Percentiles rank a stretch among this genome's conserved stretches.
Evolutionary conservation across 2,113 vertebrate species (phyloP).

Genomic region (Brachypodius melanocephalos): DNA sequence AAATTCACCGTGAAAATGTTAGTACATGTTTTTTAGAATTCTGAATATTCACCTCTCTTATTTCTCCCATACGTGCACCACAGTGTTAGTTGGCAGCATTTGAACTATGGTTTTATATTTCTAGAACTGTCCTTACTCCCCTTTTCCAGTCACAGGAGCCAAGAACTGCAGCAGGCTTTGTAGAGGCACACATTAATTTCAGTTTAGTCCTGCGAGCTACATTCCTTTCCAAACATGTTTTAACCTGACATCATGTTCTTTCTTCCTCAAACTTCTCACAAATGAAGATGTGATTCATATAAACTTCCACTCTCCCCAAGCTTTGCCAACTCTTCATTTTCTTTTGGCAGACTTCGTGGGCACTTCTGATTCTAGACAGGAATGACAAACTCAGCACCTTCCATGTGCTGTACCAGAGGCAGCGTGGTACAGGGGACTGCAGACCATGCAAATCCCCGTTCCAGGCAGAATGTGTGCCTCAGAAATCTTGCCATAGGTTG

Average conservation of each 20-base stretch:
- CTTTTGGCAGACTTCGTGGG: slow-evolving; percentile 34
- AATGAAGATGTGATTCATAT: slow-evolving; percentile 58
- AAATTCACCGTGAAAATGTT: not conserved
- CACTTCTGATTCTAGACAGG: not conserved
- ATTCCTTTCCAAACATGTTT: slow-evolving; percentile 60
- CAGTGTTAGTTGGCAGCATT: not conserved
- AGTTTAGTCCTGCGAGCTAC: slow-evolving; percentile 52
- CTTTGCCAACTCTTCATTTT: slow-evolving; percentile 41
- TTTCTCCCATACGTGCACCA: not conserved
- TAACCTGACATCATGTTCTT: slow-evolving; percentile 63
- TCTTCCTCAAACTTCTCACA: slow-evolving; percentile 59
- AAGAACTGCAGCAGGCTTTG: slow-evolving; percentile 35
- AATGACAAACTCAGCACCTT: not conserved
- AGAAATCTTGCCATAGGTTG: not conserved
- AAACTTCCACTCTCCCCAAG: slow-evolving; percentile 32
- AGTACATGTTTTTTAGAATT: not conserved
- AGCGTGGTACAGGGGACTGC: not conserved
- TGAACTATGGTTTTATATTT: slow-evolving; percentile 8
- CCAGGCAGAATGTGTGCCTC: not conserved
- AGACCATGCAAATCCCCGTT: not conserved
- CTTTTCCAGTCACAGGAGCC: slow-evolving; percentile 35
- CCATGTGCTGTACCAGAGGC: not conserved
- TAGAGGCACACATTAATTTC: slow-evolving; percentile 24
- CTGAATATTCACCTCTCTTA: not conserved
- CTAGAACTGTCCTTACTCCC: slow-evolving; percentile 30